phyloP scores from a whole-genome alignment of 2,797 vertebrate species.

The Rachycentron canadum region DNA sequence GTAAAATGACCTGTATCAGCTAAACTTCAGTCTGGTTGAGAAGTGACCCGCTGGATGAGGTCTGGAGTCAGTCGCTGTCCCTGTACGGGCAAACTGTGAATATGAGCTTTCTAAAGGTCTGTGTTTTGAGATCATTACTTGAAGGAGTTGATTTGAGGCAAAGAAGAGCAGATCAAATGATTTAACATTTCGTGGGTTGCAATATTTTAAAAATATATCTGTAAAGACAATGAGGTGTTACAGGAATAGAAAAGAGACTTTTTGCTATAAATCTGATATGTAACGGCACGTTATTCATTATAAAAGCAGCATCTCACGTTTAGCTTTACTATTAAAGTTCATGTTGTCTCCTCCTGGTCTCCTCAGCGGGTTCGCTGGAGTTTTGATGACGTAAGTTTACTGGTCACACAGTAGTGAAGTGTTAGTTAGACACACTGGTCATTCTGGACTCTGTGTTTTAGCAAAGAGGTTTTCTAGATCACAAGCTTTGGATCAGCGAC shows the following conservation, averaged over 20 bases:
- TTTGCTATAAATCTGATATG: no score
- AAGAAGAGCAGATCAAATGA: not conserved
- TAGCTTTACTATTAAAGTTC: conserved; percentile 3
- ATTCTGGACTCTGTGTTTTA: not conserved
- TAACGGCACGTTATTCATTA: not conserved
- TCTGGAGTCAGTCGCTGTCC: not conserved
- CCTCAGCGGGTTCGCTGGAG: conserved; percentile 83
- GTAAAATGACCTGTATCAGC: not conserved
- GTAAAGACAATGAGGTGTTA: not conserved
- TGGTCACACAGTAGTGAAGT: conserved; percentile 6
- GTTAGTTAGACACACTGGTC: not conserved
- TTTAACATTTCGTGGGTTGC: not conserved
- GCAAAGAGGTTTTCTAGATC: not conserved
- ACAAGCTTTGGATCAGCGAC: not conserved
- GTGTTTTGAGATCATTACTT: not conserved
- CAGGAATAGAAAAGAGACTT: not conserved
- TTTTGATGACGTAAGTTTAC: conserved; percentile 85
- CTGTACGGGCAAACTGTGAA: not conserved
- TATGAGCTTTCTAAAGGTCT: not conserved
- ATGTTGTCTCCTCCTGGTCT: conserved; percentile 32
- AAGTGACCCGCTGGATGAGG: not conserved
- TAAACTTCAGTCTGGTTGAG: not conserved
- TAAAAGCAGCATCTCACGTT: not conserved
- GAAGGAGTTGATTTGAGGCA: not conserved
- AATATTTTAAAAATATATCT: no score